Conservation (phyloP, 2,113 vertebrate genomes). For the Aspidoscelis tigris region DNA sequence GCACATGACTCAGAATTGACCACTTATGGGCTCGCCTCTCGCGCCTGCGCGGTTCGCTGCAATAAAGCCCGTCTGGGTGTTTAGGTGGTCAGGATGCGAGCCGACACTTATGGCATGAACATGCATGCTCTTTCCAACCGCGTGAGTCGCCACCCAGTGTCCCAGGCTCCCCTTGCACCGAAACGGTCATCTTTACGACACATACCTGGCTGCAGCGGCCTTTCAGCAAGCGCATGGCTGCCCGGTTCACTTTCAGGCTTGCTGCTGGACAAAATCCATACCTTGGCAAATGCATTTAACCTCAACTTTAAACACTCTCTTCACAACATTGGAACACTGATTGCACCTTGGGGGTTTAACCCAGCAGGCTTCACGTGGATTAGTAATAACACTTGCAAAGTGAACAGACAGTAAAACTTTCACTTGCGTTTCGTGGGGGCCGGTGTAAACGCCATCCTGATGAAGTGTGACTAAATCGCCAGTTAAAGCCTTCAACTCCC, state of each 20-base stretch:
- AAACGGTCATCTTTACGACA: slow-evolving; percentile 26
- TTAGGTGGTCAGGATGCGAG: background rate
- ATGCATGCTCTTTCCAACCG: too few species aligned
- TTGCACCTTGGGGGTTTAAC: slow-evolving; percentile 61
- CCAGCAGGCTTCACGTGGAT: slow-evolving; percentile 60
- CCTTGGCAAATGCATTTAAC: slow-evolving; percentile 69
- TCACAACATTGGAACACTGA: slow-evolving; percentile 44
- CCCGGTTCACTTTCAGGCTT: slow-evolving; percentile 40
- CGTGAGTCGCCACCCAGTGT: background rate
- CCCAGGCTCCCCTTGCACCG: background rate
- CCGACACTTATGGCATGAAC: background rate
- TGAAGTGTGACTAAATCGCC: slow-evolving; percentile 73
- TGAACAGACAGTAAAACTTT: slow-evolving; percentile 73
- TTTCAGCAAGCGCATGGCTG: background rate
- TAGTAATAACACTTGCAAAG: slow-evolving; percentile 70
- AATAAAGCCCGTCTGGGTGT: too few species aligned
- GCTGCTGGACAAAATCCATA: slow-evolving; percentile 60
- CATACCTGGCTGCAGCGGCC: background rate
- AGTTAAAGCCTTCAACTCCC: slow-evolving; percentile 59
- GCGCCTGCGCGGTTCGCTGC: background rate
- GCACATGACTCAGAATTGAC: too few species aligned
- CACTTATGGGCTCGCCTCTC: background rate
- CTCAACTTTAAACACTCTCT: slow-evolving; percentile 63
- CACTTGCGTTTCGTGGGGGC: slow-evolving; percentile 63
- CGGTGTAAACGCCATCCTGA: slow-evolving; percentile 67